Evolutionary conservation across 2,113 vertebrate genomes (phyloP).

Genomic region (Fregata magnificens): DNA sequence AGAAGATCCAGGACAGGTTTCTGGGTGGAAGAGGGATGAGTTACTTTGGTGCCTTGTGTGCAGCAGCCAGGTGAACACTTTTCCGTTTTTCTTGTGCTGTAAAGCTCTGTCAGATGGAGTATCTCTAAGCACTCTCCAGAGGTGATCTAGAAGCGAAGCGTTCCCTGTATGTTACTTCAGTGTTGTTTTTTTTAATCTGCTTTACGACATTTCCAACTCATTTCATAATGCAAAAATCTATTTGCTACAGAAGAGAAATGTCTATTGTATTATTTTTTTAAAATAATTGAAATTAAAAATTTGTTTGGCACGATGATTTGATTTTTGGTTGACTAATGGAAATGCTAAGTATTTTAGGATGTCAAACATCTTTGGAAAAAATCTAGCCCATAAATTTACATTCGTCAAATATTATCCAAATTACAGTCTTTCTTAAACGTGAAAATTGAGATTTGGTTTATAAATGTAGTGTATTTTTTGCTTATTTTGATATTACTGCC

Average conservation of each 20-base stretch:
- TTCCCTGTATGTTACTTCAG: background rate
- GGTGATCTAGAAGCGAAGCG: background rate
- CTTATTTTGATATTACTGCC: background rate
- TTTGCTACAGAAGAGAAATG: background rate
- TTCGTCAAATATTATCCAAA: background rate
- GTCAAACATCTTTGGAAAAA: background rate
- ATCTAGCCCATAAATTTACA: background rate
- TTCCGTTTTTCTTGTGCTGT: background rate
- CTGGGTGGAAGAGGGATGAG: background rate
- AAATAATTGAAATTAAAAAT: background rate
- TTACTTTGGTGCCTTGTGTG: background rate
- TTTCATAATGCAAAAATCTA: background rate
- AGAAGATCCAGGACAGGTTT: background rate
- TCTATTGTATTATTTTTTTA: accelerated
- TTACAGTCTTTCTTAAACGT: background rate
- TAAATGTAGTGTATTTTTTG: background rate
- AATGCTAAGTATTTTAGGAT: background rate
- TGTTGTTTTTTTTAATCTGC: background rate
- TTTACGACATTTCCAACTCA: background rate
- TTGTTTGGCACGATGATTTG: background rate
- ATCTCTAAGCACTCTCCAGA: background rate
- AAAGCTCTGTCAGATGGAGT: background rate
- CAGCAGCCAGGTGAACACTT: background rate
- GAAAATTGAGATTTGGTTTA: background rate
- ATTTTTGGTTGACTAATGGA: background rate